Evolutionary conservation across 2,113 vertebrate genomes (phyloP).

Genomic region (Meles meles): DNA sequence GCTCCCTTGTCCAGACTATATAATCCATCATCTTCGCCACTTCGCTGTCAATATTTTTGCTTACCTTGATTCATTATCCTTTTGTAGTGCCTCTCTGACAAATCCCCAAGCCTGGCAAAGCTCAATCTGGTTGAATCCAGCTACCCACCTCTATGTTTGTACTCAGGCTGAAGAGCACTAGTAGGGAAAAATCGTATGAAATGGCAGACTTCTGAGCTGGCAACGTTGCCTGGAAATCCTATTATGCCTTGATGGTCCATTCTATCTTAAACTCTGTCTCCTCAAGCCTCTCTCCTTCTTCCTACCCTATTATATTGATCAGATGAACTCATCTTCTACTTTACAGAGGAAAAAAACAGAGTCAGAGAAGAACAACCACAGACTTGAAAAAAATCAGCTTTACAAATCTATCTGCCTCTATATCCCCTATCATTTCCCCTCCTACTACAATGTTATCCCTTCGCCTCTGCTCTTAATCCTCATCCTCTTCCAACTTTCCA

Average conservation of each 20-base stretch:
- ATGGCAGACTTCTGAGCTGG: background rate
- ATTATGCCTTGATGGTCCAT: background rate
- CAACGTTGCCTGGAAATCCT: background rate
- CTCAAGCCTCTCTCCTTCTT: background rate
- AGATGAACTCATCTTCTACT: background rate
- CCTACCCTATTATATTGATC: background rate
- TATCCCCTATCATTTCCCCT: background rate
- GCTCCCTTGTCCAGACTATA: background rate
- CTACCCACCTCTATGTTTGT: background rate
- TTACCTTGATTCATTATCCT: background rate
- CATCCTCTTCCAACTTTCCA: background rate
- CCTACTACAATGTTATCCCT: background rate
- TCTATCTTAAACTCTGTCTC: background rate
- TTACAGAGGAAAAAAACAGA: background rate
- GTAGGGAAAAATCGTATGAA: background rate
- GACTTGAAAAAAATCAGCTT: background rate
- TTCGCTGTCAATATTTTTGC: background rate
- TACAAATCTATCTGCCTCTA: background rate
- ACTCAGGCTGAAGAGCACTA: background rate
- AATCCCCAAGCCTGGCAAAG: background rate
- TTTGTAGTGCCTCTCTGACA: background rate
- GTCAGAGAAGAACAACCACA: background rate
- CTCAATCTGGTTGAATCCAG: background rate
- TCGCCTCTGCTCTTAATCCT: background rate
- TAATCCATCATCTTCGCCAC: background rate